Base-by-base conservation (phyloP, 2,888 invertebrate species). In the Drosophila phalerata region DNA sequence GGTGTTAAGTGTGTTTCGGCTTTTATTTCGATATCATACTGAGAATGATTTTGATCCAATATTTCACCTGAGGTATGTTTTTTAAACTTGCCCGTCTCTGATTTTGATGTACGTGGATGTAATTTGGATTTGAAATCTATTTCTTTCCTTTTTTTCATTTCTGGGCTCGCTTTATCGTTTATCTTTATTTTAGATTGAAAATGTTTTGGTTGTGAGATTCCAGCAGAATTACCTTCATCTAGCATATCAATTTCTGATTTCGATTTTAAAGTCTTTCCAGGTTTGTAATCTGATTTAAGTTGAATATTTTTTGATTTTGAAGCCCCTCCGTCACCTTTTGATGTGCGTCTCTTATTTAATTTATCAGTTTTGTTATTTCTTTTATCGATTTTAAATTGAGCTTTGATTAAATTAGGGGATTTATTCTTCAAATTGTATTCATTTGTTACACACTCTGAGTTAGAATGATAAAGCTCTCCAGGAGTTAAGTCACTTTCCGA, bases 401-500 rank as follows among this genome's bases (percentile, higher is more conserved):
- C 5, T 17, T 15, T 30, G 1, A 17, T 15, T 3, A 60, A 0
- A 5, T 28, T 38, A n/a, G 4, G 13, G 6, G 11, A 0, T 19
- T 15, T 13, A 10, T 38, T 34, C 3, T n/a, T 13, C 15, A 42
- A 4, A 1, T 0, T 13, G 1, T 17, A 3, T 10, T 69, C 70
- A 32, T 47, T 13, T n/a, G 43, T n/a, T 11, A 1, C 11, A 48
- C 52, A 42, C 30, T 73, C 56, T 15, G 55, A 4, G 5, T 8
- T 19, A 0, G 40, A 58, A 10, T 43, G 28, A 42, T 70, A 58
- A 9, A 70, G 73, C 2, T 52, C 22, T 1, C 38, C 52, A 0
- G 60, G 56, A 2, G 66, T 65, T 13, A 60, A 10, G 11, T 48
- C 17, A 10, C 1, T n/a, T 19, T 34, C 15, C 3, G 55, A 47